phyloP scores from a whole-genome alignment of 2,888 invertebrate genomes.

The Rhagonycha fulva region DNA sequence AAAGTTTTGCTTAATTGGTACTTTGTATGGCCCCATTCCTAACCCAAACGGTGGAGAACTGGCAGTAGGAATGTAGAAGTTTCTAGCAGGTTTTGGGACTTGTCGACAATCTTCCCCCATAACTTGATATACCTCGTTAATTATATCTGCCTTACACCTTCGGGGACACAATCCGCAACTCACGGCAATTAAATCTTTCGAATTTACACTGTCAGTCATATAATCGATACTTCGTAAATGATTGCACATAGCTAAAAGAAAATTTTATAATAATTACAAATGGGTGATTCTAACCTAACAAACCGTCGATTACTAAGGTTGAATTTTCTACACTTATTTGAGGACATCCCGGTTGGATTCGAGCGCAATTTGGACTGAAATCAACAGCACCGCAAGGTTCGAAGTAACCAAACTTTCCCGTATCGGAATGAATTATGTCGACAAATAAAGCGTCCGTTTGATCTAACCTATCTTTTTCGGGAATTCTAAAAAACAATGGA shows the following conservation, averaged over 20 bases:
- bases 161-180: conserved; percentile 11
- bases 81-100: neutral
- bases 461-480: conserved; percentile 6
- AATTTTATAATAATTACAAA: neutral
- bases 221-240: conserved; percentile 4
- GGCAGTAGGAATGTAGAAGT: conserved; percentile 3
- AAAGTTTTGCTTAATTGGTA: neutral
- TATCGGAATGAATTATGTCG: conserved; percentile 17
- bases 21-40: neutral
- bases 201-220: conserved; percentile 9
- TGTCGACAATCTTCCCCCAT: conserved; percentile 9
- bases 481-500: conserved; percentile 1
- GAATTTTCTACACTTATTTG: neutral
- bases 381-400: conserved; percentile 9
- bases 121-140: conserved; percentile 3
- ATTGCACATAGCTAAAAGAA: neutral
- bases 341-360: conserved; percentile 8
- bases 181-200: neutral
- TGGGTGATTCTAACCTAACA: neutral
- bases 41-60: neutral
- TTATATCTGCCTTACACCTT: conserved; percentile 2
- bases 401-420: conserved; percentile 9
- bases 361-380: conserved; percentile 21
- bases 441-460: conserved; percentile 11
- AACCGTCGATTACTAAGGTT: neutral